These are phyloP conservation scores for Pipistrellus pipistrellus DNA, from an alignment of 2,797 vertebrate genomes.

Conservation along the genomic window DNA sequence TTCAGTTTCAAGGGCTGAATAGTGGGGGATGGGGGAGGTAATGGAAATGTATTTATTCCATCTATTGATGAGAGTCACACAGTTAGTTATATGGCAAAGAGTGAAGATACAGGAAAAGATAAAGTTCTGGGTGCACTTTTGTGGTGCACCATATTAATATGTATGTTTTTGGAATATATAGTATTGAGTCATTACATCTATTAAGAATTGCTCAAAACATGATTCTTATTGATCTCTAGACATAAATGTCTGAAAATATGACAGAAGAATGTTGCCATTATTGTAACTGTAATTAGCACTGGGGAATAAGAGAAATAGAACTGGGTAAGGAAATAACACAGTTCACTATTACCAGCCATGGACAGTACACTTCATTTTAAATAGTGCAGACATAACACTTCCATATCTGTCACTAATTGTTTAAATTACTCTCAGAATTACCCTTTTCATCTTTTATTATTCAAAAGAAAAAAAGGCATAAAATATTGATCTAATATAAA, in stretches of 20 bases:
- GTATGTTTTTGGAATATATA: neutral
- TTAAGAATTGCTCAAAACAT: neutral
- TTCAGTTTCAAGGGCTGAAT: neutral
- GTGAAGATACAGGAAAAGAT: neutral
- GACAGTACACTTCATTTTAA: neutral
- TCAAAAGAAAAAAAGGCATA: neutral
- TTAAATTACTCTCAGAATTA: neutral
- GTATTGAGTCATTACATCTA: neutral
- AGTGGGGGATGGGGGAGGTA: accelerated
- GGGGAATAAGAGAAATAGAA: neutral
- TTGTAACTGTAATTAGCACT: neutral
- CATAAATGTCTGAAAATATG: neutral
- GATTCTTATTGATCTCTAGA: neutral
- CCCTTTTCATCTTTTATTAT: neutral
- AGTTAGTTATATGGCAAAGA: neutral
- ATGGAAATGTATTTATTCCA: neutral
- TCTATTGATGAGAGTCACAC: neutral
- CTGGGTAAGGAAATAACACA: neutral
- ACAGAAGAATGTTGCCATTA: neutral
- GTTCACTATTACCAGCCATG: neutral
- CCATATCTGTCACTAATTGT: neutral
- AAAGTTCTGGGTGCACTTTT: neutral
- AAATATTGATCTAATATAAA: neutral
- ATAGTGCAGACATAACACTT: neutral
- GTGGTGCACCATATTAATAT: neutral